Evolutionary conservation across 2,797 vertebrate genomes (phyloP).

Genomic region (Macrochelys suwanniensis): DNA sequence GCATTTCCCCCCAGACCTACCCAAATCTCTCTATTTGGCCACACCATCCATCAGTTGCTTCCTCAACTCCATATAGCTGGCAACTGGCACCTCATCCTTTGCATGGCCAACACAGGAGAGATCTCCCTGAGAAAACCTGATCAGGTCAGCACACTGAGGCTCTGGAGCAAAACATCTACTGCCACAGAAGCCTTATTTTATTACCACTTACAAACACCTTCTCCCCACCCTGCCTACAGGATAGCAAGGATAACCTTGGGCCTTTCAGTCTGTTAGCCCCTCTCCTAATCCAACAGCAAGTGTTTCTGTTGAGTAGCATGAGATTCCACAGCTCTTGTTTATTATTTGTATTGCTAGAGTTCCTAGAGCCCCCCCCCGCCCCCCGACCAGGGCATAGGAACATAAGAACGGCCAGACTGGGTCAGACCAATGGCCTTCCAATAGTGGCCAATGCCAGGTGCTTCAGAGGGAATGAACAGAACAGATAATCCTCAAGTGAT

Average conservation of each 20-base stretch:
- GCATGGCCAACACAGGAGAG: fast-evolving
- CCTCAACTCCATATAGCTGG: fast-evolving
- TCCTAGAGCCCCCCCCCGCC: fast-evolving
- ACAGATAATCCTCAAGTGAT: background rate
- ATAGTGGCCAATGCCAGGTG: background rate
- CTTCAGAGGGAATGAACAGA: background rate
- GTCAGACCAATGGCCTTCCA: background rate
- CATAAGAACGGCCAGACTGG: background rate
- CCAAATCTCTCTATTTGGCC: background rate
- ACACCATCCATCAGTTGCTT: fast-evolving
- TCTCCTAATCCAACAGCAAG: background rate
- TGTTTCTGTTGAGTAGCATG: background rate
- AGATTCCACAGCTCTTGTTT: background rate
- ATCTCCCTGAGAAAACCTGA: fast-evolving
- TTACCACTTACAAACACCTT: background rate
- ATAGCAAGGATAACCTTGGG: fast-evolving
- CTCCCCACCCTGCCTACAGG: fast-evolving
- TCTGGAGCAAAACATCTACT: fast-evolving
- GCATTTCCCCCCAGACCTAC: background rate
- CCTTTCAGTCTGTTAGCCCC: background rate
- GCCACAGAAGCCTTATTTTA: background rate
- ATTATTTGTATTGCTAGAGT: background rate
- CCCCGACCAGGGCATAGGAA: background rate
- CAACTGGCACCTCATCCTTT: background rate
- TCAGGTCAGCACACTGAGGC: background rate